Percentiles rank a stretch among this genome's conserved stretches.
phyloP scores from a whole-genome alignment of 2,888 invertebrate species.

The Panopea generosa region DNA sequence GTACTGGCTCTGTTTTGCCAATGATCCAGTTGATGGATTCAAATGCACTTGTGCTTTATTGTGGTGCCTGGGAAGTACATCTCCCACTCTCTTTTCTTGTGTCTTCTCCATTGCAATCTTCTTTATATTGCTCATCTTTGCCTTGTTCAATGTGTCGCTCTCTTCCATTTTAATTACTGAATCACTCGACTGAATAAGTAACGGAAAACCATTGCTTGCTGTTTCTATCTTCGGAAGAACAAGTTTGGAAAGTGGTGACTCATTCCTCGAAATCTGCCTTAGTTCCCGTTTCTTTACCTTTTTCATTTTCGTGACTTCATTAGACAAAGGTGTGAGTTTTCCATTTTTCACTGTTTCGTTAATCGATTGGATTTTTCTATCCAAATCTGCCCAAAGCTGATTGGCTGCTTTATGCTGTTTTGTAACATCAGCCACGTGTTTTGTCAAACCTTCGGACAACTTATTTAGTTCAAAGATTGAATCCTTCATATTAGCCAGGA shows the following conservation, averaged over 20 bases:
- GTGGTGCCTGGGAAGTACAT: conserved; percentile 6
- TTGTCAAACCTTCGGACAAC: conserved; percentile 11
- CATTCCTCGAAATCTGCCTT: no score
- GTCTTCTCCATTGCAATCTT: conserved; percentile 13
- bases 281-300: no score
- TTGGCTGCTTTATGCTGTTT: not conserved
- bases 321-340: no score
- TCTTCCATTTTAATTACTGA: conserved; percentile 1
- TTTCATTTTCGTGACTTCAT: no score
- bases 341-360: no score
- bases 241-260: not conserved
- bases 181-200: not conserved
- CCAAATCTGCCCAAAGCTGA: not conserved
- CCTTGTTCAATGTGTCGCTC: conserved; percentile 10
- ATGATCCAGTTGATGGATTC: not conserved
- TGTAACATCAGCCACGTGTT: not conserved
- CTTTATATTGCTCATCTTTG: conserved; percentile 18
- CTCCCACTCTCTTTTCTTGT: conserved; percentile 17
- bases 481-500: conserved; percentile 10
- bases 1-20: not conserved
- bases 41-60: conserved; percentile 4
- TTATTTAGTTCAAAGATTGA: conserved; percentile 6
- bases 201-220: conserved; percentile 9
- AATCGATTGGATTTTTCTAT: not conserved
- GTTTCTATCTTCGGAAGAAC: conserved; percentile 5